Evolutionary conservation across 2,797 vertebrate species (phyloP), one percentile per base, ranked within the genome.

Genomic region (Hippocampus kuda): DNA sequence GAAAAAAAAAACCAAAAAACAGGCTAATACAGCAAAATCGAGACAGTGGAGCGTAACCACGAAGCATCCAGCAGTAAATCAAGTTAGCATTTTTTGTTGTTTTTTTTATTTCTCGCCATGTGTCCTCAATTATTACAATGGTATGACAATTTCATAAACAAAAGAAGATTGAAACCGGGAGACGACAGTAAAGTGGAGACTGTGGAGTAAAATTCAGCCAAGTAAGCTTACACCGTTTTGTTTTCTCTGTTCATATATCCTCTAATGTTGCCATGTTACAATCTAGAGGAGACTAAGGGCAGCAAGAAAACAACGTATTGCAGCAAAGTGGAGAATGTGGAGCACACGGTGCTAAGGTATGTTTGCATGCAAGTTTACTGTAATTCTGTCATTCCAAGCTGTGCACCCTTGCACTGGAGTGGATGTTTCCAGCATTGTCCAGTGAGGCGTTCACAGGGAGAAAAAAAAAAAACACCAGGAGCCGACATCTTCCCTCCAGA

Each of bases 361-460:
- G 48, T 49, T 49, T 20, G 48, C 48, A 51, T 22, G 48, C 20
- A 18, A 51, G 48, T 7, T 15, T 27, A 38, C 34, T 38, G 34
- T 38, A 59, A 24, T 54, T 54, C 9, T 24, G 53, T 54, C 56
- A 13, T 27, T 27, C 48, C 24, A 12, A 15, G 27, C 27, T 1
- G 18, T 38, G 16, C 20, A 60, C 18, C 59, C 27, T 38, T 7
- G 18, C 59, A 60, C 59, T 16, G 22, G 59, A 38, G 16, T 18
- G 27, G 59, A 60, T 34, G 59, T 60, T 60, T 60, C 59, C 59
- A 38, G 6, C 16, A 8, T 16, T 38, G 59, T 60, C 59, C 59
- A 60, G 27, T 60, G 59, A 60, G 59, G 59, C 59, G 59, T 60
- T 60, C 59, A 38, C 34, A 60, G 16, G 59, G 59, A 34, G 59